These are phyloP conservation scores for Drosophila miranda DNA, from an alignment of 1,140 invertebrate genomes.

Conservation along the genomic window DNA sequence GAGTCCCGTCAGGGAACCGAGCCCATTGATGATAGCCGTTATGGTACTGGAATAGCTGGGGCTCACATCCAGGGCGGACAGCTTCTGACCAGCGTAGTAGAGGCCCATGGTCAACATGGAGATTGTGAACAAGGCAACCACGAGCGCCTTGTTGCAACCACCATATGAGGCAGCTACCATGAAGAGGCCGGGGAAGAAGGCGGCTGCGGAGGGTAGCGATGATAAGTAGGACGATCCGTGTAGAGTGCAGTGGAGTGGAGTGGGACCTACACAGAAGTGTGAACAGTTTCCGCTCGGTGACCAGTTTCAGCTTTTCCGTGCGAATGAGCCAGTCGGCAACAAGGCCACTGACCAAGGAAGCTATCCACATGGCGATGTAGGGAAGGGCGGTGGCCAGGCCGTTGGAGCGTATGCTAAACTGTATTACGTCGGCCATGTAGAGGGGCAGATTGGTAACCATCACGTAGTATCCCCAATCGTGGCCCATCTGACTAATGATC, in stretches of 20 bases:
- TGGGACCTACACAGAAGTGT: conserved; percentile 41
- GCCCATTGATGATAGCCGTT: conserved; percentile 91
- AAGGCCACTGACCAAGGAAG: conserved; percentile 36
- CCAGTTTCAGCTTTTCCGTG: conserved; percentile 5
- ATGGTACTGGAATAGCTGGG: conserved; percentile 90
- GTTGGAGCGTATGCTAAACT: conserved; percentile 40
- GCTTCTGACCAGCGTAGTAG: conserved; percentile 87
- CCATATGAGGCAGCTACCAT: conserved; percentile 52
- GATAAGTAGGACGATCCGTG: background rate
- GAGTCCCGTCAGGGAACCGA: conserved; percentile 90
- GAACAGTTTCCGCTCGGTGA: conserved; percentile 29
- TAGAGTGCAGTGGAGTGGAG: too few relatives aligned
- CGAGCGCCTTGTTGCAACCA: conserved; percentile 31
- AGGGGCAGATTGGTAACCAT: conserved; percentile 92
- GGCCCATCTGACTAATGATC: conserved; percentile 85
- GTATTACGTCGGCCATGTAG: conserved; percentile 57
- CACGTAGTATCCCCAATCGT: conserved; percentile 95
- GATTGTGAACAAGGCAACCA: conserved; percentile 40
- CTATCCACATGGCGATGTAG: conserved; percentile 53
- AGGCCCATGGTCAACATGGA: conserved; percentile 85
- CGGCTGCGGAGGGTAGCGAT: conserved; percentile 19
- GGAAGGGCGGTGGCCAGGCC: conserved; percentile 58
- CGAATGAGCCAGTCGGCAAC: conserved; percentile 51
- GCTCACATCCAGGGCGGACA: conserved; percentile 90
- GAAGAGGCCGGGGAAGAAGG: conserved; percentile 40